Evolutionary conservation across 1,140 invertebrate genomes (phyloP).

Genomic region (Pseudomyrmex pallidus): DNA sequence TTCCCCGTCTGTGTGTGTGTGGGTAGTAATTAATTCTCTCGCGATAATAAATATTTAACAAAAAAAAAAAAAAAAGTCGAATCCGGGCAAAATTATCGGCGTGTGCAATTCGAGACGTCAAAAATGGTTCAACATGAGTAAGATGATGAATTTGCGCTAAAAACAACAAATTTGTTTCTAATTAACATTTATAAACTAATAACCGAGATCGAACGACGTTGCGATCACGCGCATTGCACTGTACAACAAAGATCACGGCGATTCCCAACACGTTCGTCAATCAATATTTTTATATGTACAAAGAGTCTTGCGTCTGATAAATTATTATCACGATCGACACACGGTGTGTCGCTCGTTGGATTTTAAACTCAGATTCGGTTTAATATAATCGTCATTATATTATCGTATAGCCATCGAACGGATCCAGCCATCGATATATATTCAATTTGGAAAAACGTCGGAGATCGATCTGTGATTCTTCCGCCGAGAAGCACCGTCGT

Average conservation of each 20-base stretch:
- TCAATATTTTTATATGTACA: slow-evolving; percentile 59
- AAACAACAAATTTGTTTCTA: too few relatives aligned
- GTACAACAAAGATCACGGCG: slow-evolving; percentile 63
- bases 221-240: slow-evolving; percentile 51
- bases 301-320: slow-evolving; percentile 33
- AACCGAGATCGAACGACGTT: slow-evolving; percentile 53
- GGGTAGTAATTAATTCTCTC: slow-evolving; percentile 1
- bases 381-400: slow-evolving; percentile 7
- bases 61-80: too few relatives aligned
- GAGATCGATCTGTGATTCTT: not conserved
- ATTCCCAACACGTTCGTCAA: slow-evolving; percentile 32
- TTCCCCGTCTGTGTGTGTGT: too few relatives aligned
- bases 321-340: slow-evolving; percentile 12
- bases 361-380: slow-evolving; percentile 28
- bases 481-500: not conserved
- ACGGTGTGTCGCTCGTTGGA: not conserved
- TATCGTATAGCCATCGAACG: slow-evolving; percentile 25
- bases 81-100: not conserved
- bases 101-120: not conserved
- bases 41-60: not conserved
- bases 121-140: slow-evolving; percentile 15
- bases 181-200: slow-evolving; percentile 46
- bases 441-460: slow-evolving; percentile 25
- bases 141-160: not conserved
- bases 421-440: slow-evolving; percentile 50